Percentiles rank a stretch among this genome's conserved stretches.
Conservation (phyloP, 2,113 vertebrate genomes). For the Otolemur garnettii region DNA sequence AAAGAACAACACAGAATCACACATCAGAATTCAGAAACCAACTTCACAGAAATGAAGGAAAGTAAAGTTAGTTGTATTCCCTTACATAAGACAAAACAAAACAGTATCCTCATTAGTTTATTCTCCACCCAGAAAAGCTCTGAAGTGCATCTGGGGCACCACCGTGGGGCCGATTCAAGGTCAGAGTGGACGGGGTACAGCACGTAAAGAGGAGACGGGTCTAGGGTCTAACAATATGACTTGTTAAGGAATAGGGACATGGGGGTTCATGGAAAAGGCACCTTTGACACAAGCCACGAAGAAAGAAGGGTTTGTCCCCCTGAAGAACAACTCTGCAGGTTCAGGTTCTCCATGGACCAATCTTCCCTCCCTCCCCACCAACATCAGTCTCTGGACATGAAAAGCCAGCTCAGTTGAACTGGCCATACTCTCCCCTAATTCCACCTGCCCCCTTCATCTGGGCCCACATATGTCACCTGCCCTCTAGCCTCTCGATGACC, state of each 20-base stretch:
- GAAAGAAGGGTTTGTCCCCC: not conserved
- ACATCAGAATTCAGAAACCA: conserved; percentile 43
- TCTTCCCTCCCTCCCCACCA: not conserved
- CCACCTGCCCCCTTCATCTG: not conserved
- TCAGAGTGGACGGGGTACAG: not conserved
- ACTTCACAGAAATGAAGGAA: conserved; percentile 57
- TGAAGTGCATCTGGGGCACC: not conserved
- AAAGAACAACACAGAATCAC: conserved; percentile 65
- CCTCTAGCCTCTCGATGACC: not conserved
- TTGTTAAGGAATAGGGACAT: not conserved
- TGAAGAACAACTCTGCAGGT: not conserved
- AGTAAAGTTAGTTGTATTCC: not conserved
- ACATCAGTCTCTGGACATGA: not conserved
- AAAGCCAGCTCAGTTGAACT: not conserved
- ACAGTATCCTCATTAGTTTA: not conserved
- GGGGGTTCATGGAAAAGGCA: not conserved
- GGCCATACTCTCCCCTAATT: not conserved
- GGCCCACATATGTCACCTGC: not conserved
- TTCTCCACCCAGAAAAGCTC: not conserved
- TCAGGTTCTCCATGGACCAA: not conserved
- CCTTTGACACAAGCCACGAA: not conserved
- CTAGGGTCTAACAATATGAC: not conserved
- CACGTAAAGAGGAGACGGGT: not conserved
- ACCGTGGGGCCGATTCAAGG: not conserved
- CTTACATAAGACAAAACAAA: conserved; percentile 2